Percentiles rank a stretch among this genome's conserved stretches.
Evolutionary conservation across 2,797 vertebrate species (phyloP).

Genomic region (Xyrichtys novacula): DNA sequence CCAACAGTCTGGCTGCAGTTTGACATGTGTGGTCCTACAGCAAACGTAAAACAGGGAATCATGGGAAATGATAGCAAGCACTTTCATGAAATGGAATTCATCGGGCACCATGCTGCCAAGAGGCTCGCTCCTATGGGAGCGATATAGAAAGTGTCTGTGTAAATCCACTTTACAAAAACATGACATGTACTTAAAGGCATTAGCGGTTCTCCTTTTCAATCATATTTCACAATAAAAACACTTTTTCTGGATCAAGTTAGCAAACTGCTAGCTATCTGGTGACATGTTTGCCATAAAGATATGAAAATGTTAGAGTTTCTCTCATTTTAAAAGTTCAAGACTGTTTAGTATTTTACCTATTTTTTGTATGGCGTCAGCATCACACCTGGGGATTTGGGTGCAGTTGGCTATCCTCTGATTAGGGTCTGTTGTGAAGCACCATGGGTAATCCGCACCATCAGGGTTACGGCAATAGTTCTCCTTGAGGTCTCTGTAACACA

Average conservation of each 20-base stretch:
- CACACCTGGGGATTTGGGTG: slow-evolving; percentile 94
- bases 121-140: slow-evolving; percentile 55
- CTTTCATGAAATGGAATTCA: slow-evolving; percentile 67
- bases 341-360: slow-evolving; percentile 72
- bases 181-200: slow-evolving; percentile 48
- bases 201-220: slow-evolving; percentile 35
- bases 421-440: slow-evolving; percentile 97
- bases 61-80: slow-evolving; percentile 62
- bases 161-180: slow-evolving; percentile 50
- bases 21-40: slow-evolving; percentile 59
- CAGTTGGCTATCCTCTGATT: slow-evolving; percentile 93
- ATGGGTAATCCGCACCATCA: slow-evolving; percentile 93
- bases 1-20: slow-evolving; percentile 14
- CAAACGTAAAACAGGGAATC: slow-evolving; percentile 64
- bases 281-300: too few relatives aligned
- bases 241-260: too few relatives aligned
- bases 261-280: neutral
- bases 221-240: slow-evolving; percentile 28
- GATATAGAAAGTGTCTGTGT: slow-evolving; percentile 52
- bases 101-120: slow-evolving; percentile 63
- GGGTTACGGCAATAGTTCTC: slow-evolving; percentile 98
- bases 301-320: neutral
- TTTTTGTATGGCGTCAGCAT: slow-evolving; percentile 73
- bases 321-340: too few relatives aligned
- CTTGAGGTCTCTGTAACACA: slow-evolving; percentile 89